Conservation (phyloP, 2,797 vertebrate species). For the Gambusia yucatana region DNA sequence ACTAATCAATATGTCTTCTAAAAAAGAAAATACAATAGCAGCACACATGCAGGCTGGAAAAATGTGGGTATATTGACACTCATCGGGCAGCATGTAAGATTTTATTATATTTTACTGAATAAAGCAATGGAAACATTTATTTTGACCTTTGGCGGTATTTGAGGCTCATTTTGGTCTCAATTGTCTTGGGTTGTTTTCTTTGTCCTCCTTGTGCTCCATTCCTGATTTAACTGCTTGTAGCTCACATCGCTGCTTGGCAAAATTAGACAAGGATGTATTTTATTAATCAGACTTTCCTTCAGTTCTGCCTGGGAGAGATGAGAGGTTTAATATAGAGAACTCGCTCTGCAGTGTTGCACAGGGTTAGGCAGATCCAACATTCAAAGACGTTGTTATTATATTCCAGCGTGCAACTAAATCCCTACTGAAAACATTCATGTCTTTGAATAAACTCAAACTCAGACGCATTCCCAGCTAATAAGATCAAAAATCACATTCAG, state of each 20-base stretch:
- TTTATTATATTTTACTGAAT: not conserved
- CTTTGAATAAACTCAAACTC: not conserved
- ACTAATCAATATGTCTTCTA: not conserved
- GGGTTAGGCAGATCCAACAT: not conserved
- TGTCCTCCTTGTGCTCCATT: constrained; percentile 4
- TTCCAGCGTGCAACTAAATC: not conserved
- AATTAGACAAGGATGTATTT: not conserved
- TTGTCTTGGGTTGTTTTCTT: constrained; percentile 21
- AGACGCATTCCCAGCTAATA: not conserved
- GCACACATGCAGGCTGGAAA: not conserved
- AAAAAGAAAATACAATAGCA: not conserved
- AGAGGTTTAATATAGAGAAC: not conserved
- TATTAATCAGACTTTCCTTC: not conserved
- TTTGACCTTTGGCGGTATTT: constrained; percentile 1
- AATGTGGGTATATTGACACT: not conserved
- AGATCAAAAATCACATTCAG: not conserved
- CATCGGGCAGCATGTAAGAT: not conserved
- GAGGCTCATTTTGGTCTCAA: constrained; percentile 12
- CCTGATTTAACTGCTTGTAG: not conserved
- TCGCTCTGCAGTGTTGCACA: not conserved
- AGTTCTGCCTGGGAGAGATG: not conserved
- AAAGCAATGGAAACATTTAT: constrained; percentile 10
- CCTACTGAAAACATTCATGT: not conserved
- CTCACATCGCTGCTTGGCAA: not conserved
- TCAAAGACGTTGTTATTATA: not conserved